A percentile compares a stretch with the other conserved stretches of the same genome.
These are phyloP conservation scores for Saguinus imperator DNA, from an alignment of 2,113 vertebrate species.

Conservation along the genomic window DNA sequence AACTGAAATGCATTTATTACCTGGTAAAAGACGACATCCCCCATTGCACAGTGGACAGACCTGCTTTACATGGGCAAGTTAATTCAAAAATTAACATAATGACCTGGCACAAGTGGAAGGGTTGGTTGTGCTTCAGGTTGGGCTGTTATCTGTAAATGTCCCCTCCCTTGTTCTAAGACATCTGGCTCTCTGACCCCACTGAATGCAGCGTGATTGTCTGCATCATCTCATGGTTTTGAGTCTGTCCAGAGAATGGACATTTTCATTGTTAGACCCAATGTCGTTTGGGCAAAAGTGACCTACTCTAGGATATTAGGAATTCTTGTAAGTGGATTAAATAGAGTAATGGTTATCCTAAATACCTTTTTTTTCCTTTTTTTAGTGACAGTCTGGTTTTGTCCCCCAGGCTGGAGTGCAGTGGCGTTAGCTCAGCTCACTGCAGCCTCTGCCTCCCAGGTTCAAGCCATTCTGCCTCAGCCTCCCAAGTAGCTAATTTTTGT, in stretches of 20 bases:
- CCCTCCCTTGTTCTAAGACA: not conserved
- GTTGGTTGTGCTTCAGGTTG: not conserved
- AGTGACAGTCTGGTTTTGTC: too few species aligned
- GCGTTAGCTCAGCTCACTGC: too few species aligned
- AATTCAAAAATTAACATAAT: not conserved
- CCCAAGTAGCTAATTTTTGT: too few species aligned
- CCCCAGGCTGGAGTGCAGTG: too few species aligned
- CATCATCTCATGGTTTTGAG: fast-evolving
- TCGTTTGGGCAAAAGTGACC: not conserved
- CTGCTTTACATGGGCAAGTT: not conserved
- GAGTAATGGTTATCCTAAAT: not conserved
- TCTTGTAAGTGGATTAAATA: not conserved
- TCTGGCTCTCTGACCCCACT: not conserved
- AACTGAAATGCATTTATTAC: not conserved
- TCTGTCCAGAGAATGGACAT: not conserved
- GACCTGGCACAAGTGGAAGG: not conserved
- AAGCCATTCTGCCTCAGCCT: too few species aligned
- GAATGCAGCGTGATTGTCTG: not conserved
- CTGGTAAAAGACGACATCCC: not conserved
- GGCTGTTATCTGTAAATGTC: not conserved
- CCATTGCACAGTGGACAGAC: not conserved
- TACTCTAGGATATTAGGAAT: not conserved
- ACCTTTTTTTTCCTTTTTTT: too few species aligned
- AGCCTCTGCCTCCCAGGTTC: too few species aligned
- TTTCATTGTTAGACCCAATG: not conserved